Percentiles rank a stretch among this genome's conserved stretches.
Evolutionary conservation across 2,797 vertebrate species (phyloP).

Genomic region (Oreochromis mossambicus): DNA sequence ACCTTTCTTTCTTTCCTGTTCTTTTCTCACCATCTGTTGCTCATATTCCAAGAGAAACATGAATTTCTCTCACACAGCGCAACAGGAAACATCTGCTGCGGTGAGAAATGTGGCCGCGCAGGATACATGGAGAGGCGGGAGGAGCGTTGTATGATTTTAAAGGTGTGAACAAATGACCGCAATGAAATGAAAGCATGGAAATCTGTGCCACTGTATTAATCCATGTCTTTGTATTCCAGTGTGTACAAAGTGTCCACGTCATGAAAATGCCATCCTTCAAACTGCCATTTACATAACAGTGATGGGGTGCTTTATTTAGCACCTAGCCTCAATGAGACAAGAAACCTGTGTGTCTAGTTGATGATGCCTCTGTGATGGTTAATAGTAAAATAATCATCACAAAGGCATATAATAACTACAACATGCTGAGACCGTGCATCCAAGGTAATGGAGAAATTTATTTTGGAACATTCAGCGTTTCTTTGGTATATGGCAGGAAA

Average conservation of each 20-base stretch:
- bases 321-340: neutral
- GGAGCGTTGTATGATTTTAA: neutral
- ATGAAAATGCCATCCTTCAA: neutral
- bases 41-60: constrained; percentile 53
- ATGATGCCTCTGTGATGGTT: neutral
- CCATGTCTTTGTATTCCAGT: neutral
- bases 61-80: constrained; percentile 37
- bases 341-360: neutral
- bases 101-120: constrained; percentile 26
- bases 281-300: neutral
- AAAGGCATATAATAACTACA: neutral
- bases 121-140: constrained; percentile 13
- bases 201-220: neutral
- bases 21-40: constrained; percentile 42
- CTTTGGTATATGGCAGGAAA: neutral
- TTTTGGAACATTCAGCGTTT: neutral
- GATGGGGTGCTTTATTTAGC: neutral
- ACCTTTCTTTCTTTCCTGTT: constrained; percentile 49
- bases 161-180: constrained; percentile 40
- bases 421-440: neutral
- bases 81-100: constrained; percentile 71
- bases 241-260: neutral
- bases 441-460: neutral
- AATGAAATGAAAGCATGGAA: neutral
- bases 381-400: neutral